Evolutionary conservation across 2,888 invertebrate genomes (phyloP), one percentile per base, ranked within the genome.

Genomic region (Tryphoninae sp.): DNA sequence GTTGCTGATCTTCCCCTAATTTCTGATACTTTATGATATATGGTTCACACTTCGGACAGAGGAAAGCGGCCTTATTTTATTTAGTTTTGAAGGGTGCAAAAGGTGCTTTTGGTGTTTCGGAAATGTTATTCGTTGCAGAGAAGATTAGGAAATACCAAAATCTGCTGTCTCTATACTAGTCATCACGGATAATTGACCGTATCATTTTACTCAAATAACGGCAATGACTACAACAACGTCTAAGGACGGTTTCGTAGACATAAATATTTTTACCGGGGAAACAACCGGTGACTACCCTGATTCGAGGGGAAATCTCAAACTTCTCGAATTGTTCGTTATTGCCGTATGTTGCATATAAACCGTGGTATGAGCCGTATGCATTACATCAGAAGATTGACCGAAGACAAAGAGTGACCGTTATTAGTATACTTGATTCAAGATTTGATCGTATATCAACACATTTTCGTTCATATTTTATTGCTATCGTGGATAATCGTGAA

Each of bases 221-320:
- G 2, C 45, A 45, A 6, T 33, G 33, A 33, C 33, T 33, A 6
- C 6, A 33, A 6, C 0, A 33, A 33, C 33, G 33, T 33, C 33
- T 33, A 53, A 53, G 2, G 16, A 53, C 53, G 16, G 8, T 19
- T 8, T 0, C 16, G 8, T 53, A 2, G 1, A 4, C 19, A 19
- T 59, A 4, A 11, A 33, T n/a, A 13, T 61, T 61, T 61, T 61
- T n/a, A 7, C 16, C 61, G n/a, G 45, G 33, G 23, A 33, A 61
- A 22, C n/a, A 4, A 61, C 61, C 40, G 33, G 61, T 61, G 61
- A 61, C 11, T 61, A 7, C 61, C 61, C 61, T 61, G 1, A 33
- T 33, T 61, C 40, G 61, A 13, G 61, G 61, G 61, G 61, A 61
- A 61, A 61, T 55, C 22, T 16, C 55, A 45, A 13, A 13, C 9